Evolutionary conservation across 2,797 vertebrate genomes (phyloP), one percentile per base, ranked within the genome.

Genomic region (Chrysolophus pictus): DNA sequence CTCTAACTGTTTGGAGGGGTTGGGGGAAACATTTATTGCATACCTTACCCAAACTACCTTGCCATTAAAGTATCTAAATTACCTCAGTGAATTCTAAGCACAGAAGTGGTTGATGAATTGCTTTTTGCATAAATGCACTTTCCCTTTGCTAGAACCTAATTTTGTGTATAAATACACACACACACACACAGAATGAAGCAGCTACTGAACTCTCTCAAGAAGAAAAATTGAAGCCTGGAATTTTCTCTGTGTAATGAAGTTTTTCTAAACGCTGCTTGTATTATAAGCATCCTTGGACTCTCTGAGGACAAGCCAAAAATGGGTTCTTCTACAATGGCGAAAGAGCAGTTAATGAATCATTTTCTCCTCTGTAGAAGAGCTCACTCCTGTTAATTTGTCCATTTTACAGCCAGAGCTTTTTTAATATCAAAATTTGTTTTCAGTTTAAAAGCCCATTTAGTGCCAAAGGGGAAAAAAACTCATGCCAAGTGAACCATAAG

Each of bases 21-120:
- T 96, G 96, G 96, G 97, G 97, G 96, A 96, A 97, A 96, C 96
- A 86, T 96, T 97, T 81, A 96, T 96, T 94, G 96, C 97, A 97
- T 97, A 97, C 96, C 97, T 95, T 97, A 97, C 96, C 97, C 97
- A 98, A 98, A 97, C 97, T 97, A 98, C 97, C 97, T 98, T 97
- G 94, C 97, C 97, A 98, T 98, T 98, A 98, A 97, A 97, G 96
- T 96, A 97, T 97, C 98, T 98, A 98, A 98, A 98, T 98, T 98
- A 98, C 98, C 98, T 98, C 89, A 84, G 98, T 98, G 98, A 97
- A 97, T 98, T 98, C 97, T 97, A 96, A 97, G 97, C 98, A 97
- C 98, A 98, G 97, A 97, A 98, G 98, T 97, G 96, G 97, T 97
- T 98, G 98, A 98, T 98, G 96, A 98, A 98, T 98, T 98, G 97